Conservation (phyloP, 2,113 vertebrate species). For the Sminthopsis crassicaudata region DNA sequence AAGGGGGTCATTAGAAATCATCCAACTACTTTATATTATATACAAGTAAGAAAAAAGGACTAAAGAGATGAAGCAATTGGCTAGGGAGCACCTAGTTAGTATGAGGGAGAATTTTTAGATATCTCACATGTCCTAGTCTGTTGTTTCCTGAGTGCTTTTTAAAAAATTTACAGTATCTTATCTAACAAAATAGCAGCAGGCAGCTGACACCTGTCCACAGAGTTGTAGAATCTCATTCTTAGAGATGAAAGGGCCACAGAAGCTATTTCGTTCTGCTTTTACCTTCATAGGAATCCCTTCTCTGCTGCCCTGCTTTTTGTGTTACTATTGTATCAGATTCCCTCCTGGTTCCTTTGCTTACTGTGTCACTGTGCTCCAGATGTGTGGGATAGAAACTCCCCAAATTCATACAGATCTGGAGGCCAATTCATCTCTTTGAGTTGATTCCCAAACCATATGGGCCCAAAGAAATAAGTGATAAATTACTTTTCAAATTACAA, state of each 20-base stretch:
- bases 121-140: neutral
- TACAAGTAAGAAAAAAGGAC: neutral
- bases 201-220: neutral
- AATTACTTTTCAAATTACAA: conserved; percentile 8
- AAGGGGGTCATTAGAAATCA: neutral
- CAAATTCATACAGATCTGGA: neutral
- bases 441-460: neutral
- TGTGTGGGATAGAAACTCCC: neutral
- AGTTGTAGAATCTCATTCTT: neutral
- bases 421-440: neutral
- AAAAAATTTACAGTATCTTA: neutral
- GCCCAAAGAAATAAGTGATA: neutral
- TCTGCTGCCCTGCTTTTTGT: neutral
- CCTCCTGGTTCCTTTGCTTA: neutral
- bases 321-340: neutral
- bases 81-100: neutral
- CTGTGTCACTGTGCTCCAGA: neutral
- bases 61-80: neutral
- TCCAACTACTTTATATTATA: neutral
- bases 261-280: neutral
- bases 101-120: neutral
- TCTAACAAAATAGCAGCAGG: neutral
- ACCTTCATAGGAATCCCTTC: neutral
- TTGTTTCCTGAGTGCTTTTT: neutral
- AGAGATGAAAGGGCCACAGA: neutral